Percentiles rank a stretch among this genome's conserved stretches.
Conservation (phyloP, 2,113 vertebrate species). For the Gopherus evgoodei region DNA sequence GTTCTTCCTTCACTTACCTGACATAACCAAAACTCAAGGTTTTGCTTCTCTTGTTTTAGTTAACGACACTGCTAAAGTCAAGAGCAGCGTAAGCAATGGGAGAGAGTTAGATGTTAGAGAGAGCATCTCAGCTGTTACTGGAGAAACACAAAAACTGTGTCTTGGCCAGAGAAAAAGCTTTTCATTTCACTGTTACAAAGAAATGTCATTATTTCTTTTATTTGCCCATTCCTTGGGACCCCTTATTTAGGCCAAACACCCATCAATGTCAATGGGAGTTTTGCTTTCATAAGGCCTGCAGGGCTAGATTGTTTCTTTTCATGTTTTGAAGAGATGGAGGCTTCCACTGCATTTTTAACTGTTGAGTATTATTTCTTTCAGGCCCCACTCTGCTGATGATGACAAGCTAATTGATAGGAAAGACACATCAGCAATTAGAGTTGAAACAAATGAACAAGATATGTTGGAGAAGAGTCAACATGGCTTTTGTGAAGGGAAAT, state of each 20-base stretch:
- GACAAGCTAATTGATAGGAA: background rate
- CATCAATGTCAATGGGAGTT: background rate
- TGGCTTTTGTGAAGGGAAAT: background rate
- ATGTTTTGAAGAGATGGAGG: background rate
- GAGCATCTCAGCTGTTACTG: background rate
- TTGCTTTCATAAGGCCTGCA: background rate
- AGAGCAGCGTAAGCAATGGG: background rate
- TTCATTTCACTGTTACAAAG: background rate
- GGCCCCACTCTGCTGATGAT: background rate
- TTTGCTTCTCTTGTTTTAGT: background rate
- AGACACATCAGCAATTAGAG: accelerated
- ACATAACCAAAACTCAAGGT: background rate
- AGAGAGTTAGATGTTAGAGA: no score
- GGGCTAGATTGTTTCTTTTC: background rate
- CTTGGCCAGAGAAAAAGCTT: background rate
- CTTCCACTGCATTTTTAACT: no score
- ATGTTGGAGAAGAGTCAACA: background rate
- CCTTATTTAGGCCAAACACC: background rate
- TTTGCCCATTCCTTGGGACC: background rate
- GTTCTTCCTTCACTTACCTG: background rate
- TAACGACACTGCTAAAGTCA: no score
- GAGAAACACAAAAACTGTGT: background rate
- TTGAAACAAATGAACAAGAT: background rate
- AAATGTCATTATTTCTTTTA: background rate
- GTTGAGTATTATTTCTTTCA: background rate